Evolutionary conservation across 2,113 vertebrate genomes (phyloP).

Genomic region (Lepisosteus oculatus): DNA sequence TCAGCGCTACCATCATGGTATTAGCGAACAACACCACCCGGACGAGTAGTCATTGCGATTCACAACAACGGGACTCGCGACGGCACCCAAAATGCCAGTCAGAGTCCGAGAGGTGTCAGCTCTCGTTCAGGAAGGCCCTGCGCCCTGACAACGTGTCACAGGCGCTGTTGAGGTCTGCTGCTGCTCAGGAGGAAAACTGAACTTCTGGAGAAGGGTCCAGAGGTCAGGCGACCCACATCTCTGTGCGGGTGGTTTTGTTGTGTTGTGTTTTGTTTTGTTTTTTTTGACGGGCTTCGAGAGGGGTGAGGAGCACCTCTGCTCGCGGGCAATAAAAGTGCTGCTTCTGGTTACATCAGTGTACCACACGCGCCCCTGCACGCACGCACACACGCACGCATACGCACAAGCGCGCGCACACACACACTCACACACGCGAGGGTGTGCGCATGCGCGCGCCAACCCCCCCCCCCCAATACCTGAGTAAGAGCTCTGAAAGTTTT

Average conservation of each 20-base stretch:
- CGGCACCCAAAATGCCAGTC: not conserved
- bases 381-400: not conserved
- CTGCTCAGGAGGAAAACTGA: not conserved
- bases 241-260: no score
- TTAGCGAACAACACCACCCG: not conserved
- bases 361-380: slow-evolving; percentile 62
- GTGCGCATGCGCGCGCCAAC: not conserved
- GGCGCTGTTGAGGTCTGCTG: slow-evolving; percentile 7
- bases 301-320: slow-evolving; percentile 67
- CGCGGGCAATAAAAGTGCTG: slow-evolving; percentile 81
- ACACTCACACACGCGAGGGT: slow-evolving; percentile 6
- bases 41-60: not conserved
- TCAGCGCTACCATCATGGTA: slow-evolving; percentile 26
- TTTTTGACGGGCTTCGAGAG: not conserved
- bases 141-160: not conserved
- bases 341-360: slow-evolving; percentile 78
- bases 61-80: not conserved
- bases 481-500: slow-evolving; percentile 83
- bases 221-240: slow-evolving; percentile 62
- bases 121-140: not conserved
- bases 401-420: slow-evolving; percentile 8
- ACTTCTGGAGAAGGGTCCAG: not conserved
- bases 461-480: slow-evolving; percentile 77
- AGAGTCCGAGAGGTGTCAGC: no score
- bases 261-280: not conserved